phyloP scores from a whole-genome alignment of 23 tunicate genomes.

The Clavelina lepadiformis region DNA sequence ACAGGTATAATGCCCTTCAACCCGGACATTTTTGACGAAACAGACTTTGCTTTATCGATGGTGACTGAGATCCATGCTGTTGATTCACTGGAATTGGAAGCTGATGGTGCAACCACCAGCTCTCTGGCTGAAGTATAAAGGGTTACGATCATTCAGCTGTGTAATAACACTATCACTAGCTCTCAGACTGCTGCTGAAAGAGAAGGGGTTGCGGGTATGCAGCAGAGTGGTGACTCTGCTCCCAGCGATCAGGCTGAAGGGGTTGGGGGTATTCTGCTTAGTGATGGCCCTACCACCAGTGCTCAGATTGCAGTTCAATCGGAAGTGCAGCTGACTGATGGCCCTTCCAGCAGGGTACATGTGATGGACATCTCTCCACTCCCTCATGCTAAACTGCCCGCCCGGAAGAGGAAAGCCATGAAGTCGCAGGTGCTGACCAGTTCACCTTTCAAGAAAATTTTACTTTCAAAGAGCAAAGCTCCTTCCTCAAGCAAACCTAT shows the following conservation, averaged over 20 bases:
- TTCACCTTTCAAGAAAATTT: slow-evolving; percentile 16
- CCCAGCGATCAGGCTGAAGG: no score
- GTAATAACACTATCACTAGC: no score
- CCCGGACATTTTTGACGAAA: slow-evolving; percentile 6
- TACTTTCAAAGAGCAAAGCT: not conserved
- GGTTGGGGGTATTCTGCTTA: no score
- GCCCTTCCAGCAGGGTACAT: not conserved
- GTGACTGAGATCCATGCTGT: slow-evolving; percentile 11
- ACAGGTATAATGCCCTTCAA: slow-evolving; percentile 12
- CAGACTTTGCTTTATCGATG: slow-evolving; percentile 7
- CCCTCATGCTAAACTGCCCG: slow-evolving; percentile 3
- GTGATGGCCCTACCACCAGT: not conserved
- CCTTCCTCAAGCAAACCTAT: not conserved
- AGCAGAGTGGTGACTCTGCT: no score
- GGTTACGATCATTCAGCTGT: no score
- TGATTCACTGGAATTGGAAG: not conserved
- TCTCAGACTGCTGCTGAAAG: no score
- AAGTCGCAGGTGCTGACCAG: slow-evolving; percentile 1
- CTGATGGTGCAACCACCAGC: not conserved
- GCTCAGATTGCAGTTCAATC: not conserved
- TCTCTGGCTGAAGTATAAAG: not conserved
- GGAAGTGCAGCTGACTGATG: no score
- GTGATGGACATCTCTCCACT: slow-evolving; percentile 5
- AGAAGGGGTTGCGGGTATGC: no score
- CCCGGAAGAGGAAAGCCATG: slow-evolving; percentile 3